Conservation (phyloP, 1,140 invertebrate genomes). For the Trichonephila inaurata region DNA sequence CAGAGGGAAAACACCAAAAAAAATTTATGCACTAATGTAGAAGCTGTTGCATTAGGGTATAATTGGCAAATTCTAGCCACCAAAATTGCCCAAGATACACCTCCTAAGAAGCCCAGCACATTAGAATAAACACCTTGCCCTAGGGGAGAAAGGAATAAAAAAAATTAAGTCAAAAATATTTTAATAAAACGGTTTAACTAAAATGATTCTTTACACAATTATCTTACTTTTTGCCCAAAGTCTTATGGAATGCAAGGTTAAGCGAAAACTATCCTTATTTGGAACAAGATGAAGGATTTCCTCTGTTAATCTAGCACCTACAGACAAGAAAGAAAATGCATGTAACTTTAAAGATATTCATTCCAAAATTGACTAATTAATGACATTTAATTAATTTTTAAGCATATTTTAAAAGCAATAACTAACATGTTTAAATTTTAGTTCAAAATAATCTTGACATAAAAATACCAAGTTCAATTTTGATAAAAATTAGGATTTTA, state of each 20-base stretch:
- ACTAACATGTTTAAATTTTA: too few relatives aligned
- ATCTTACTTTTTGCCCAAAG: constrained; percentile 97
- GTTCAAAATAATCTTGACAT: too few relatives aligned
- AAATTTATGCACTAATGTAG: constrained; percentile 98
- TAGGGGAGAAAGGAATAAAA: constrained; percentile 80
- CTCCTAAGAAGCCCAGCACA: constrained; percentile 97
- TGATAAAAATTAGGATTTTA: too few relatives aligned
- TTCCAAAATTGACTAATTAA: too few relatives aligned
- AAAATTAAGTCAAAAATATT: not conserved
- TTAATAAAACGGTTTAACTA: too few relatives aligned
- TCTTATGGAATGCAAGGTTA: constrained; percentile 97
- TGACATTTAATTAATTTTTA: too few relatives aligned
- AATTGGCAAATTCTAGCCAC: constrained; percentile 98
- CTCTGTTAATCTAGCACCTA: constrained; percentile 96
- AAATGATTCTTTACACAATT: not conserved
- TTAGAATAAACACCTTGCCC: constrained; percentile 99
- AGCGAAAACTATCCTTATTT: constrained; percentile 95
- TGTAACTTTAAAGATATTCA: too few relatives aligned
- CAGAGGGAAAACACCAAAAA: constrained; percentile 98
- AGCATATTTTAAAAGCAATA: too few relatives aligned
- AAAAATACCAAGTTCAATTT: too few relatives aligned
- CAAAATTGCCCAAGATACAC: constrained; percentile 99
- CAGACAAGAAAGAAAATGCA: not conserved
- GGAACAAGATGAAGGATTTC: constrained; percentile 98
- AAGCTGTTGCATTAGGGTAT: constrained; percentile 97